Base-by-base conservation (phyloP, 2,888 invertebrate species). In the Pseudococcus longispinus region DNA sequence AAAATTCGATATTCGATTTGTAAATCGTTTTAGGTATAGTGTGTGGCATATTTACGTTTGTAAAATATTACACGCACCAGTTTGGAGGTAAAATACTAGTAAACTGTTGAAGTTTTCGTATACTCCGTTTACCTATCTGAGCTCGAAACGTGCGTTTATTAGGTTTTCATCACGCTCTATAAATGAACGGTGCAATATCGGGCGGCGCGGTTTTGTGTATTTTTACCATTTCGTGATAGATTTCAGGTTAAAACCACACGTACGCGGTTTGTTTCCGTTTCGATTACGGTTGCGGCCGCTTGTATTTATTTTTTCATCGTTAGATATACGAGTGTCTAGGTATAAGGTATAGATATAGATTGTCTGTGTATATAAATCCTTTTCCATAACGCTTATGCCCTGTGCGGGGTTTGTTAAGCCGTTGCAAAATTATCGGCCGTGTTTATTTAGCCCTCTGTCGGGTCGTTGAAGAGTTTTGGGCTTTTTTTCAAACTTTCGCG, bases 261-360 rank as follows among this genome's bases (percentile, higher is more conserved):
- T 60, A 60, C 60, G 60, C 60, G 60, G 23, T 60, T 60, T 60
- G 60, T 60, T 60, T 60, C 60, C 60, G 60, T 60, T 60, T 60
- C 60, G 60, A 60, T 60, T 60, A 60, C 23, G 23, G 60, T 23
- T 23, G 60, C 20, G 60, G 23, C 60, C 23, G 23, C 60, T 0
- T 11, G 60, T 60, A 60, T 60, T 60, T 60, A 60, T 60, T 60
- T 60, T 60, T 60, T 60, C 60, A 60, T 60, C 60, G 60, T 60
- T 60, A 60, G 5, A 37, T 5, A 37, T 37, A 37, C 4, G 37
- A 37, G 37, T 6, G 4, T 37, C 37, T 37, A 37, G 37, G 37
- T 9, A 9, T 55, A 20, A 15, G 55, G n/a, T 55, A 46, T 55
- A 55, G 1, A 1, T 4, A n/a, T 55, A 20, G 23, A 60, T 60